These are phyloP conservation scores for Torymus aiolomorphi DNA, from an alignment of 2,888 invertebrate genomes.

Conservation along the genomic window DNA sequence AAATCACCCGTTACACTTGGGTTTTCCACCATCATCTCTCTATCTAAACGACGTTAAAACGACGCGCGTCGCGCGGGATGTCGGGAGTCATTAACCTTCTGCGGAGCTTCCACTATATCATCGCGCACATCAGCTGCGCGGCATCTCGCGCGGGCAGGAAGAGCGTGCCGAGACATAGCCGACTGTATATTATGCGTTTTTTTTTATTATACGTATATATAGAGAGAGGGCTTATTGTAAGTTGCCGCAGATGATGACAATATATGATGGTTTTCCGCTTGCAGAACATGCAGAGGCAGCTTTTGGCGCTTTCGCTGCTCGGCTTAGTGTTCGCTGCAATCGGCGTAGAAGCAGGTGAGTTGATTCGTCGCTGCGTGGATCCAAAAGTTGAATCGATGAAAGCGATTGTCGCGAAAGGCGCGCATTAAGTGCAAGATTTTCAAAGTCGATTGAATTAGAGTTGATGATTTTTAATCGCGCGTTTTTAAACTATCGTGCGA, in stretches of 20 bases:
- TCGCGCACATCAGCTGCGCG: background rate
- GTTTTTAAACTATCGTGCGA: too few relatives aligned
- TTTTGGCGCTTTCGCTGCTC: slow-evolving; percentile 44
- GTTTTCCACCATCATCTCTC: background rate
- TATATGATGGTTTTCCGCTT: slow-evolving; percentile 1
- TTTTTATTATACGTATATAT: too few relatives aligned
- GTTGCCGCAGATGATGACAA: too few relatives aligned
- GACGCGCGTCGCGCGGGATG: slow-evolving; percentile 28
- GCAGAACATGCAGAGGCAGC: slow-evolving; percentile 52
- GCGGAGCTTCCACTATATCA: background rate
- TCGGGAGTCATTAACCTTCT: slow-evolving; percentile 51
- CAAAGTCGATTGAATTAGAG: too few relatives aligned
- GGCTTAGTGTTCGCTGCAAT: slow-evolving; percentile 18
- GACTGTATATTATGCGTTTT: background rate
- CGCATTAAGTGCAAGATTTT: too few relatives aligned
- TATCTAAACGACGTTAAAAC: slow-evolving; percentile 1
- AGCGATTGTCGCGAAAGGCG: too few relatives aligned
- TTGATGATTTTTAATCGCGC: too few relatives aligned
- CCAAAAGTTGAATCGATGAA: too few relatives aligned
- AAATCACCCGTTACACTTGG: too few relatives aligned
- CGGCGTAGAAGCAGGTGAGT: slow-evolving; percentile 13
- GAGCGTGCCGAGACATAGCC: background rate
- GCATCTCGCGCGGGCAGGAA: slow-evolving; percentile 32
- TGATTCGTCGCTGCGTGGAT: too few relatives aligned
- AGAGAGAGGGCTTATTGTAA: too few relatives aligned